phyloP scores from a whole-genome alignment of 2,113 vertebrate genomes.

The Condylura cristata region DNA sequence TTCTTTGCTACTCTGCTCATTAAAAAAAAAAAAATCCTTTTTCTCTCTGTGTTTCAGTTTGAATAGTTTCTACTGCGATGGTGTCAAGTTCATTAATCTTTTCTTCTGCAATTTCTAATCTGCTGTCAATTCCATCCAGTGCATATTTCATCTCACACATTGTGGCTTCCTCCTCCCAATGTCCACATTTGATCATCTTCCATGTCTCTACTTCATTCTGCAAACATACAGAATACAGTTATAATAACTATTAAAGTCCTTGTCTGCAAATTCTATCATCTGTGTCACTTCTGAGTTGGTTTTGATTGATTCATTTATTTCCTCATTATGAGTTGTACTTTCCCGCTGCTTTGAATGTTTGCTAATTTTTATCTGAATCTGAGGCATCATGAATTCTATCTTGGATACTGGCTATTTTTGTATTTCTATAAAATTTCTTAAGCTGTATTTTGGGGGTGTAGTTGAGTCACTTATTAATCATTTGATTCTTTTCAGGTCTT shows the following conservation, averaged over 20 bases:
- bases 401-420: not conserved
- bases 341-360: not conserved
- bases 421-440: constrained; percentile 1
- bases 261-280: not conserved
- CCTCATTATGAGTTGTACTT: not conserved
- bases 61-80: not conserved
- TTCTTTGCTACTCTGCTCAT: not conserved
- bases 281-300: not conserved
- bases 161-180: not conserved
- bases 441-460: not conserved
- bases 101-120: constrained; percentile 42
- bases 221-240: not conserved
- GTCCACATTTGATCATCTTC: not conserved
- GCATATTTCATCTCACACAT: not conserved
- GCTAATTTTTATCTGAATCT: not conserved
- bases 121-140: not conserved
- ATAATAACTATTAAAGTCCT: constrained; percentile 14
- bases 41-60: not conserved
- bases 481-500: not conserved
- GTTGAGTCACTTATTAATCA: not conserved
- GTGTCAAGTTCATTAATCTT: constrained; percentile 22
- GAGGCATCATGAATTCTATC: not conserved
- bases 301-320: constrained; percentile 18
- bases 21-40: not conserved
- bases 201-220: not conserved